A percentile compares a stretch with the other conserved stretches of the same genome.
Conservation (phyloP, 2,113 vertebrate genomes). For the Melanotaenia duboulayi region DNA sequence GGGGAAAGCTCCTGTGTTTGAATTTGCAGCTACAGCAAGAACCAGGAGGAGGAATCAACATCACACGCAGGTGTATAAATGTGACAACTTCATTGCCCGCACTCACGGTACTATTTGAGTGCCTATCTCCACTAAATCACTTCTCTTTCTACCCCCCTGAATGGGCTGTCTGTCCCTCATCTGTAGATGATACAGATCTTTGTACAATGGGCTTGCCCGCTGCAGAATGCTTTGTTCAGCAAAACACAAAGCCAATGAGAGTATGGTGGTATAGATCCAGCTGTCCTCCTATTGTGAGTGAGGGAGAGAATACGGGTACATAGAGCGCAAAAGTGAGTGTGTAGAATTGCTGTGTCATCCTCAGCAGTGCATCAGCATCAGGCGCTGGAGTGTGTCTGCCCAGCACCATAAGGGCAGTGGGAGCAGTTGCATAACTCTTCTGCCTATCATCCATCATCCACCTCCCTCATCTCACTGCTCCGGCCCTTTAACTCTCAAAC, state of each 20-base stretch:
- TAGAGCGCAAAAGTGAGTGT: conserved; percentile 63
- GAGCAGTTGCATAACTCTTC: conserved; percentile 78
- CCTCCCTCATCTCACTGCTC: conserved; percentile 36
- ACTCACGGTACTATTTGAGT: conserved; percentile 26
- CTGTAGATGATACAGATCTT: conserved; percentile 72
- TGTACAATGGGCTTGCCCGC: conserved; percentile 70
- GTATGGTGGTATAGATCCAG: conserved; percentile 76
- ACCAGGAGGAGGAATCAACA: not conserved
- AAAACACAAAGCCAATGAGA: conserved; percentile 77
- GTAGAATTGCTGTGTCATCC: conserved; percentile 83
- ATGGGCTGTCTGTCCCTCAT: conserved; percentile 57
- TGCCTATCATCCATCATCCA: conserved; percentile 67
- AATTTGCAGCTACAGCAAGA: not conserved
- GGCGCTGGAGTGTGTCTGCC: conserved; percentile 72
- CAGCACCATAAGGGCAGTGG: conserved; percentile 68
- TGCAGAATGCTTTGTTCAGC: conserved; percentile 81
- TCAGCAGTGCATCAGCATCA: conserved; percentile 77
- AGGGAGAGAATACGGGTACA: conserved; percentile 63
- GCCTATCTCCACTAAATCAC: conserved; percentile 53
- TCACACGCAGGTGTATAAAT: not conserved
- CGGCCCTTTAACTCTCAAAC: conserved; percentile 43
- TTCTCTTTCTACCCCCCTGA: conserved; percentile 41
- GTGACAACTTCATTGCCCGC: conserved; percentile 11
- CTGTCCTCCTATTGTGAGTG: conserved; percentile 70
- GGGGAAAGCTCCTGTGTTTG: not conserved